These are phyloP conservation scores for Trichacis sp. DNA, from an alignment of 2,888 invertebrate genomes.

Conservation along the genomic window DNA sequence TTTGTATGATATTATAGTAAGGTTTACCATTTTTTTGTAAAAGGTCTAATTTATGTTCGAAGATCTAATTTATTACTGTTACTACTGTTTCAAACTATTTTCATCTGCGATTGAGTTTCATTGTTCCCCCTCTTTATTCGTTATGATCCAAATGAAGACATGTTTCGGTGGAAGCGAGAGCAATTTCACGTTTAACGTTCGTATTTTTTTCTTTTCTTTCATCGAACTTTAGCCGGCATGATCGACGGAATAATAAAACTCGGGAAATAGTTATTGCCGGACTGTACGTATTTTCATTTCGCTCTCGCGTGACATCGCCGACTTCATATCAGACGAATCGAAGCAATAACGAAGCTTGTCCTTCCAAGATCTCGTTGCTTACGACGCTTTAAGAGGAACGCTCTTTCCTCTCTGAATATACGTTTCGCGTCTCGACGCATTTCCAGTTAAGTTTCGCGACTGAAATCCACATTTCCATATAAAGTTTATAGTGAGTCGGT, in stretches of 20 bases:
- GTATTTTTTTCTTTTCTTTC: no score
- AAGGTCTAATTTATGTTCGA: no score
- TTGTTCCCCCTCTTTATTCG: neutral
- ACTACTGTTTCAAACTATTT: no score
- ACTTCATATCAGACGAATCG: conserved; percentile 17
- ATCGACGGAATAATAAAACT: conserved; percentile 35
- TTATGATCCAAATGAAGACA: neutral
- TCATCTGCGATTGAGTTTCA: no score
- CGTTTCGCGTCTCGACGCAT: conserved; percentile 13
- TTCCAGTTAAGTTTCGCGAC: conserved; percentile 5
- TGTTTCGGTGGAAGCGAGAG: conserved; percentile 11
- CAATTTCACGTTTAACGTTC: neutral
- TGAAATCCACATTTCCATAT: conserved; percentile 26
- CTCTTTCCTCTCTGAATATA: conserved; percentile 12
- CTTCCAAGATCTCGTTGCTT: conserved; percentile 6
- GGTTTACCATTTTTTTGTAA: no score
- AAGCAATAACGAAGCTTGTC: conserved; percentile 18
- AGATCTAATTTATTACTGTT: no score
- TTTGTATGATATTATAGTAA: no score
- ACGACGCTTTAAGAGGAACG: neutral
- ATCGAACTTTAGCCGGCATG: conserved; percentile 5
- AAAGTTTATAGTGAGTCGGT: conserved; percentile 27
- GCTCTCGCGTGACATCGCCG: neutral
- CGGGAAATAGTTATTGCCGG: conserved; percentile 13
- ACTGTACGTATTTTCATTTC: conserved; percentile 11